Evolutionary conservation across 2,113 vertebrate genomes (phyloP).

Genomic region (Hiodon tergisus): DNA sequence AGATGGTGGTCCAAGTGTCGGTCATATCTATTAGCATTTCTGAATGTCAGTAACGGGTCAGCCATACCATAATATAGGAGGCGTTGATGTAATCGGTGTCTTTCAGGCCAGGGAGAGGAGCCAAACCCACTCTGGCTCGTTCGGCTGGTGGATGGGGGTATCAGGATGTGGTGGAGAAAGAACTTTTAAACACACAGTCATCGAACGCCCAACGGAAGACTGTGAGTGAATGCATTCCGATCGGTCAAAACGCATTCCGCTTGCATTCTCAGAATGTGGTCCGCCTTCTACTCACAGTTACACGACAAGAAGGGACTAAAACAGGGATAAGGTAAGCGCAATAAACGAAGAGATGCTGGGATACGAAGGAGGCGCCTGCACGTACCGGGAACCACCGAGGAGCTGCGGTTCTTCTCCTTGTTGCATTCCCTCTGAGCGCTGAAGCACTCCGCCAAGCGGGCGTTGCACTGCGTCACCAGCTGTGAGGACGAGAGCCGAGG

Average conservation of each 20-base stretch:
- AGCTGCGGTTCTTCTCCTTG: constrained; percentile 99
- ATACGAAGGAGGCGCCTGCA: constrained; percentile 29
- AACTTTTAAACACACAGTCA: not conserved
- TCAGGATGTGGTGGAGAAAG: constrained; percentile 26
- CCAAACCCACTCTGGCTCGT: constrained; percentile 87
- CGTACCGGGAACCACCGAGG: constrained; percentile 96
- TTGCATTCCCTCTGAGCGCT: constrained; percentile 97
- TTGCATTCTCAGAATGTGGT: not conserved
- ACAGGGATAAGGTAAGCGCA: not conserved
- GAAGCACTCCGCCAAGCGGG: constrained; percentile 87
- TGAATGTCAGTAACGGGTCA: constrained; percentile 24
- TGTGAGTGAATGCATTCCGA: not conserved
- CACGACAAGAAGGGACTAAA: not conserved
- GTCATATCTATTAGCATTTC: too few species aligned
- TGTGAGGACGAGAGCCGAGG: constrained; percentile 49
- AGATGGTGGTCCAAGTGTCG: too few species aligned
- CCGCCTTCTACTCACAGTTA: too few species aligned
- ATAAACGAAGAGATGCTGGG: not conserved
- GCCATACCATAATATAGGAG: constrained; percentile 93
- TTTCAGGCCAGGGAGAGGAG: constrained; percentile 92
- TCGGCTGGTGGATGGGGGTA: constrained; percentile 68
- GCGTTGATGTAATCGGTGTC: constrained; percentile 99
- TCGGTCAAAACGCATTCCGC: not conserved
- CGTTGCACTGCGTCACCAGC: constrained; percentile 92
- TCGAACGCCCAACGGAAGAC: not conserved